These are phyloP conservation scores for Bombyx mori DNA, from an alignment of 1,140 invertebrate species.

Conservation along the genomic window DNA sequence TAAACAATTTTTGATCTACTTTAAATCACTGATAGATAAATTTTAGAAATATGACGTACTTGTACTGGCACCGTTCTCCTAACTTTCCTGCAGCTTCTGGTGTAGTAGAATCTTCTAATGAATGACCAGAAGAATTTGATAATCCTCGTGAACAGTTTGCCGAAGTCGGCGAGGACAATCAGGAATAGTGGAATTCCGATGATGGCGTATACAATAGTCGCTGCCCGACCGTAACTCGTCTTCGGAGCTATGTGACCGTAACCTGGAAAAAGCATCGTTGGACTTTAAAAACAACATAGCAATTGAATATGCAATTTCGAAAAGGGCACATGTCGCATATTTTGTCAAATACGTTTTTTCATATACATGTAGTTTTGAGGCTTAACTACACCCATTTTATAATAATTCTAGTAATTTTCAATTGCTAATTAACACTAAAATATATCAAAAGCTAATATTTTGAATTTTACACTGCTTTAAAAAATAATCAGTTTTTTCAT, in stretches of 20 bases:
- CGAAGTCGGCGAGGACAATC: conserved; percentile 92
- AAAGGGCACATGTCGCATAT: too few relatives aligned
- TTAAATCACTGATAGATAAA: neutral
- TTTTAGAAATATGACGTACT: conserved; percentile 60
- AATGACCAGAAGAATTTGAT: conserved; percentile 96
- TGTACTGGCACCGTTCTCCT: conserved; percentile 81
- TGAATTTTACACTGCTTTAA: too few relatives aligned
- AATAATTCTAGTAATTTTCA: too few relatives aligned
- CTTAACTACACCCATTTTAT: too few relatives aligned
- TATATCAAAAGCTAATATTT: too few relatives aligned
- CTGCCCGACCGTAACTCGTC: conserved; percentile 85
- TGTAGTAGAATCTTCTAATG: conserved; percentile 88
- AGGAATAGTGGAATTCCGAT: conserved; percentile 96
- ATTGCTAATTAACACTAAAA: too few relatives aligned
- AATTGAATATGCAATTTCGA: too few relatives aligned
- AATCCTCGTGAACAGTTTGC: conserved; percentile 90
- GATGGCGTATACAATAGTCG: conserved; percentile 94
- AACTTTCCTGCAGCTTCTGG: conserved; percentile 85
- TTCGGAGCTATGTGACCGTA: conserved; percentile 94
- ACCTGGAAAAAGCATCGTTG: conserved; percentile 73
- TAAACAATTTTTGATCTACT: too few relatives aligned
- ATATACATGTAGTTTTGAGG: too few relatives aligned
- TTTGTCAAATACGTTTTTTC: too few relatives aligned
- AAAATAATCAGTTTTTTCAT: too few relatives aligned
- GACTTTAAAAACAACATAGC: too few relatives aligned